phyloP scores from a whole-genome alignment of 2,888 invertebrate genomes.

The Lycocerus yunnanus region DNA sequence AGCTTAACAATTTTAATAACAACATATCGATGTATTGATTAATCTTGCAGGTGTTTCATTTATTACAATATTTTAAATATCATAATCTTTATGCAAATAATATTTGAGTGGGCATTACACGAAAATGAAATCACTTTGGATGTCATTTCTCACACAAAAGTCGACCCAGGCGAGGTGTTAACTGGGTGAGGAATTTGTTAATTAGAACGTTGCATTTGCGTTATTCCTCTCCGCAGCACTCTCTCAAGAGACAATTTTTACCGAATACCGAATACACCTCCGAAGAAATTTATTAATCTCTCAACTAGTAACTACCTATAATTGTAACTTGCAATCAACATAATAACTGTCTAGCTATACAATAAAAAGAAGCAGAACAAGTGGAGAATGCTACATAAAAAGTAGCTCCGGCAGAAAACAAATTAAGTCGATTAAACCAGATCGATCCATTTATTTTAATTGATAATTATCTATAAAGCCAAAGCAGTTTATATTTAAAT shows the following conservation, averaged over 20 bases:
- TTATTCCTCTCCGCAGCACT: neutral
- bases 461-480: slow-evolving; percentile 15
- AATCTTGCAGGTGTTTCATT: slow-evolving; percentile 17
- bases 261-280: neutral
- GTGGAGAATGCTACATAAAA: neutral
- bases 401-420: neutral
- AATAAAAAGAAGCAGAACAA: neutral
- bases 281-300: neutral
- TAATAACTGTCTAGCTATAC: neutral
- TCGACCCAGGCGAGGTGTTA: slow-evolving; percentile 20
- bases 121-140: neutral
- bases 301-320: neutral
- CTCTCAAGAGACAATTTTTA: neutral
- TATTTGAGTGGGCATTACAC: slow-evolving; percentile 8
- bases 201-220: slow-evolving; percentile 7
- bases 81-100: slow-evolving; percentile 23
- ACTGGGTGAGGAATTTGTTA: slow-evolving; percentile 18
- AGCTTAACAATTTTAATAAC: neutral
- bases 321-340: neutral
- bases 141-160: slow-evolving; percentile 4
- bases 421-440: slow-evolving; percentile 14
- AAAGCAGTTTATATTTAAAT: slow-evolving; percentile 10
- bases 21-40: slow-evolving; percentile 9
- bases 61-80: slow-evolving; percentile 3
- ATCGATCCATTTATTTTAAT: slow-evolving; percentile 14